Base-by-base conservation (phyloP, 2,888 invertebrate genomes). In the Drosophila macrothrix region DNA sequence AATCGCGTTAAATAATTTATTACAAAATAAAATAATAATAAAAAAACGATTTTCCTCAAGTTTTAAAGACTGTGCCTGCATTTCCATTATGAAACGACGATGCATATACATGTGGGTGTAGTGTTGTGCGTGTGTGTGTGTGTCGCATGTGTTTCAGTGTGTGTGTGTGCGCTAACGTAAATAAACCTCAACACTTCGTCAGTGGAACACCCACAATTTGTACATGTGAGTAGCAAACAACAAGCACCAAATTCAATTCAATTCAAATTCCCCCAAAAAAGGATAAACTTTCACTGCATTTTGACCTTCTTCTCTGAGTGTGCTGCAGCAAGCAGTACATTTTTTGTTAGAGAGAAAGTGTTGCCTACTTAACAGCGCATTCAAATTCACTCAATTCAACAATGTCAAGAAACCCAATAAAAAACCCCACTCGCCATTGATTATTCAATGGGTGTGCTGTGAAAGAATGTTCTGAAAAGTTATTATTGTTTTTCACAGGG, bases 1-100 rank as follows among this genome's bases (percentile, higher is more conserved):
- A 59, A 65, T 46, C 69, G 71, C 59, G 75, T 64, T 43, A 35
- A 73, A 64, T 31, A 67, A 39, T 37, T 46, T 25, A 46, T 22
- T 46, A 25, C 16, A n/a, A 43, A 55, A 54, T 3, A 54, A 60
- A 56, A 39, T 33, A 41, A 33, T 9, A 46, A 16, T 31, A 58
- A n/a, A 59, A 39, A 41, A 41, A 58, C 10, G 39, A 46, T 43
- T 43, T 43, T 58, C 39, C 41, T 41, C 50, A 63, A 70, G 53
- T 37, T 54, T 22, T n/a, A 41, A 58, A 49, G 61, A 54, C 54
- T 55, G 56, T 58, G 58, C 58, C 53, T 80, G 76, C 80, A 80
- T 80, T 80, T 62, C 37, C 70, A 85, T 84, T 84, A 84, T 84
- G 88, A 84, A 84, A 84, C 84, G 77, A 74, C 49, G 63, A 63